Percentiles rank a stretch among this genome's conserved stretches.
phyloP scores from a whole-genome alignment of 2,888 invertebrate species.

The Amphipyra berbera region DNA sequence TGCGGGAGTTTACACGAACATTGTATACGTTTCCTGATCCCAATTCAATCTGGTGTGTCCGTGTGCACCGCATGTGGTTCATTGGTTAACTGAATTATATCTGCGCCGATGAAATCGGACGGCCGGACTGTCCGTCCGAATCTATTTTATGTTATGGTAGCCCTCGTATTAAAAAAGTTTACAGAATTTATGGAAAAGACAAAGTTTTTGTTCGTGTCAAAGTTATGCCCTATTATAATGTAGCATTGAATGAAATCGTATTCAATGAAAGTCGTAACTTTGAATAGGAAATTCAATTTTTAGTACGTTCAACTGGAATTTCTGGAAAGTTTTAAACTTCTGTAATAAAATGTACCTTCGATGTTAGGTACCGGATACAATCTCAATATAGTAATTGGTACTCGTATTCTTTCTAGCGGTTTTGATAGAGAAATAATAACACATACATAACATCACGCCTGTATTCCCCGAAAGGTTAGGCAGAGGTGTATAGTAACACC shows the following conservation, averaged over 20 bases:
- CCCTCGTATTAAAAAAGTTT: constrained; percentile 59
- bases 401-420: neutral
- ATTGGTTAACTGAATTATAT: constrained; percentile 85
- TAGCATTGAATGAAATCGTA: constrained; percentile 46
- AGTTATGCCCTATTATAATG: constrained; percentile 54
- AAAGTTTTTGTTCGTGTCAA: constrained; percentile 53
- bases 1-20: constrained; percentile 79
- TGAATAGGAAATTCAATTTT: constrained; percentile 42
- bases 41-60: constrained; percentile 74
- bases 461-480: too few species aligned
- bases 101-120: constrained; percentile 73
- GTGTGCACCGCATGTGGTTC: constrained; percentile 82
- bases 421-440: neutral
- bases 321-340: constrained; percentile 29
- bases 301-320: constrained; percentile 35
- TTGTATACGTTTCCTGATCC: constrained; percentile 76
- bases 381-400: neutral
- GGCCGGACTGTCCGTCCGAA: constrained; percentile 52
- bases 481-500: too few species aligned
- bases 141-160: constrained; percentile 72
- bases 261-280: constrained; percentile 51
- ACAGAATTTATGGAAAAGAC: constrained; percentile 55
- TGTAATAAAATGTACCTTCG: constrained; percentile 13
- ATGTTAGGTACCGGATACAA: constrained; percentile 5
- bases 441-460: too few species aligned